These are phyloP conservation scores for Bombus difficillimus DNA, from an alignment of 1,140 invertebrate species.

Conservation along the genomic window DNA sequence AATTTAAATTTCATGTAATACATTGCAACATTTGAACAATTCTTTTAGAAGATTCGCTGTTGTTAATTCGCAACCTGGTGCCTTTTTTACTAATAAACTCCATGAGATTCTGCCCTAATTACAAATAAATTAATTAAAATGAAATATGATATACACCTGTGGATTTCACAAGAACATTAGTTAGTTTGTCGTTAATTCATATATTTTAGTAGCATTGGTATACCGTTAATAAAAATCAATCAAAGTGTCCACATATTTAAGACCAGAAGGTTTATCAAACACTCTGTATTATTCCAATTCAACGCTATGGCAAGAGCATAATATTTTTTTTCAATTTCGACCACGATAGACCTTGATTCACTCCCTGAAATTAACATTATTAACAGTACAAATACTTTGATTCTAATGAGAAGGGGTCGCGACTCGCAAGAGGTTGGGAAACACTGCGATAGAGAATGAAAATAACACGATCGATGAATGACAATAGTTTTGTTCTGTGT, in stretches of 20 bases:
- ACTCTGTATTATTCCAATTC: neutral
- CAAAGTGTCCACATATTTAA: neutral
- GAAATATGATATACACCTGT: neutral
- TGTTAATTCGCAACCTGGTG: too few relatives aligned
- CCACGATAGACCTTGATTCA: neutral
- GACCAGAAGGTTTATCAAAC: neutral
- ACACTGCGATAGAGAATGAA: slow-evolving; percentile 9
- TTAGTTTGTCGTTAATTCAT: neutral
- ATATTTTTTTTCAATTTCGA: neutral
- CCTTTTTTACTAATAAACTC: too few relatives aligned
- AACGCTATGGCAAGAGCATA: neutral
- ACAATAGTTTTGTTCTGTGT: neutral
- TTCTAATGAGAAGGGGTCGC: neutral
- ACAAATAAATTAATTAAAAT: too few relatives aligned
- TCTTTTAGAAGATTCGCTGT: too few relatives aligned
- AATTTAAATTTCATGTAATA: neutral
- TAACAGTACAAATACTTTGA: neutral
- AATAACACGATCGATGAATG: neutral
- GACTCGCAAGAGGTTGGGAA: neutral
- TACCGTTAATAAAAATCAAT: neutral
- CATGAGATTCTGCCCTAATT: too few relatives aligned
- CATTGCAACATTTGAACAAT: too few relatives aligned
- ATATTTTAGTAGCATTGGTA: neutral
- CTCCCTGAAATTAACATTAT: neutral
- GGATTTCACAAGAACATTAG: neutral